Conservation (phyloP, 2,113 vertebrate species). For the Sinocyclocheilus rhinocerous region DNA sequence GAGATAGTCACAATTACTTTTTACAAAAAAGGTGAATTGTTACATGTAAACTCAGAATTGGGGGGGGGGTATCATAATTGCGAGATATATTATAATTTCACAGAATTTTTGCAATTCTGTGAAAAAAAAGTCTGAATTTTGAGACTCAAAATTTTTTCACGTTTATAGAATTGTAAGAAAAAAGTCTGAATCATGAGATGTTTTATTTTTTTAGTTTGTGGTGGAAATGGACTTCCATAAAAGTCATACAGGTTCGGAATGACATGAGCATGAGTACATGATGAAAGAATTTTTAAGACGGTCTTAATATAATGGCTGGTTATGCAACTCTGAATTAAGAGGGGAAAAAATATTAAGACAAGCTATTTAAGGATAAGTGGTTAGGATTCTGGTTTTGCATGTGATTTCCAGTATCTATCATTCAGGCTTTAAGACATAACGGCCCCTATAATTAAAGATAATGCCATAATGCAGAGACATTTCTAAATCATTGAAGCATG, state of each 20-base stretch:
- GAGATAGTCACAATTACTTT: too few relatives aligned
- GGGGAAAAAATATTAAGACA: background rate
- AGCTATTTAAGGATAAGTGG: background rate
- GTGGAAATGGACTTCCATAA: too few relatives aligned
- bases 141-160: too few relatives aligned
- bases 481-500: background rate
- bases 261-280: background rate
- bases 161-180: too few relatives aligned
- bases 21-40: too few relatives aligned
- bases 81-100: too few relatives aligned
- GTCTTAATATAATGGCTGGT: background rate
- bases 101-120: too few relatives aligned
- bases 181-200: too few relatives aligned
- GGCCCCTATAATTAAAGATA: background rate
- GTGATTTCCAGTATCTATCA: background rate
- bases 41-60: too few relatives aligned
- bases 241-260: background rate
- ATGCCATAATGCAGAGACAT: background rate
- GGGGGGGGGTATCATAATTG: too few relatives aligned
- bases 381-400: background rate
- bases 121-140: too few relatives aligned
- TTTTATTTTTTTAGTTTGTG: too few relatives aligned
- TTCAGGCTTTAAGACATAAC: background rate
- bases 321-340: background rate
- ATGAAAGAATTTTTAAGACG: background rate